These are phyloP conservation scores for Hoplias malabaricus DNA, from an alignment of 2,113 vertebrate species.

Conservation along the genomic window DNA sequence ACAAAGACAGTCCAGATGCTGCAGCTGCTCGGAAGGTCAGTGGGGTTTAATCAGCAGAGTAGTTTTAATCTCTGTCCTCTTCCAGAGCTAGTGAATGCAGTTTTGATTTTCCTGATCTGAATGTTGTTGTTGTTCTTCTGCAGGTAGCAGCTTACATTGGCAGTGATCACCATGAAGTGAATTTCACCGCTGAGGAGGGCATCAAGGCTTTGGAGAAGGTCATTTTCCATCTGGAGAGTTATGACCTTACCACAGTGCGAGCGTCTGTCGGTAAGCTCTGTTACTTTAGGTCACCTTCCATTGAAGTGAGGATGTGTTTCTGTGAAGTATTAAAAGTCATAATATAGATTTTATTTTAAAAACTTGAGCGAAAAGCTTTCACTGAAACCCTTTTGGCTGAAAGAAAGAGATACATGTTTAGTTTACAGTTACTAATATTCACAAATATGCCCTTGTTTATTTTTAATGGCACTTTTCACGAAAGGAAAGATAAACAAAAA, in stretches of 20 bases:
- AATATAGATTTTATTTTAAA: too few relatives aligned
- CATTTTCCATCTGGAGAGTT: conserved; percentile 88
- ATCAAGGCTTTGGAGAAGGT: conserved; percentile 86
- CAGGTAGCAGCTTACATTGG: conserved; percentile 89
- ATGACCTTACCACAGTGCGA: conserved; percentile 90
- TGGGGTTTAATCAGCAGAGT: neutral
- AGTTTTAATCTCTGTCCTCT: neutral
- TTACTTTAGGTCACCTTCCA: neutral
- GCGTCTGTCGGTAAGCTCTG: conserved; percentile 84
- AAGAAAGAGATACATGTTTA: too few relatives aligned
- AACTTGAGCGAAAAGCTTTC: too few relatives aligned
- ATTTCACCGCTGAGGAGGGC: conserved; percentile 87
- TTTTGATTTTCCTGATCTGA: neutral
- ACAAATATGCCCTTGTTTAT: too few relatives aligned
- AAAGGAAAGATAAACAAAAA: too few relatives aligned
- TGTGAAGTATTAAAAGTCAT: too few relatives aligned
- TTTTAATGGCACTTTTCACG: too few relatives aligned
- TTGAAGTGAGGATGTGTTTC: too few relatives aligned
- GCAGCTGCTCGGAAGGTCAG: conserved; percentile 86
- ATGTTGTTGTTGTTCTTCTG: neutral
- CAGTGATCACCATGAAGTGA: conserved; percentile 91
- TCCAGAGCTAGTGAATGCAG: neutral
- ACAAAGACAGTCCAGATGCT: conserved; percentile 87
- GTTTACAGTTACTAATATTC: too few relatives aligned
- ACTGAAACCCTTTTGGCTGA: too few relatives aligned